Evolutionary conservation across 2,113 vertebrate genomes (phyloP), one percentile per base, ranked within the genome.

Genomic region (Podilymbus podiceps): DNA sequence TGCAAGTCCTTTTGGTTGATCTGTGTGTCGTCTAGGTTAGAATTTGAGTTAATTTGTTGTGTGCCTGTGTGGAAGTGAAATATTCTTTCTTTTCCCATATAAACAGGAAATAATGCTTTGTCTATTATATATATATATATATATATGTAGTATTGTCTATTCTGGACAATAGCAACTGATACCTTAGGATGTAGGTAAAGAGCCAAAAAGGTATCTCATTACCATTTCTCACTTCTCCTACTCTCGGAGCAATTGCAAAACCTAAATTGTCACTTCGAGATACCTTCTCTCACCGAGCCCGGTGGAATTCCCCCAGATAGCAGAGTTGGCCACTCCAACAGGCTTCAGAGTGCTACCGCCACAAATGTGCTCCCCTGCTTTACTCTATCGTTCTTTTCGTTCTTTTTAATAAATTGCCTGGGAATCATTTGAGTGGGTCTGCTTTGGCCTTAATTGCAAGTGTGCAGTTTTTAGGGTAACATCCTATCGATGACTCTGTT

Each of bases 251-350:
- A 33, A 52, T 15, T 59, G 28, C 22, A 49, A 62, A 79, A n/a
- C 6, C 1, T 11, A 11, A 76, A 69, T 14, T 47, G 28, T 6
- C 18, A 5, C 42, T 58, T 50, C 12, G 8, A 40, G 47, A 9
- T 12, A 6, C 0, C 19, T 17, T 14, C 38, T 76, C 2, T 1
- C 18, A 13, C n/a, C 31, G 42, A 22, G 35, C 35, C 25, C 4
- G 0, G 23, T 47, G 22, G 68, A 63, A 35, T 88, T 69, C 15
- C 27, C 24, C 4, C 27, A 8, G 33, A 4, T 9, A 60, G 35
- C 11, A 46, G 28, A 50, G 28, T 0, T 77, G 33, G 28, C 24
- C 16, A 2, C 28, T 73, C 8, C 19, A 30, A 2, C 50, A 74
- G 40, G 14, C 28, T 64, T 67, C 33, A 19, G 64, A 47, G 35